Evolutionary conservation across 2,888 invertebrate species (phyloP), one percentile per base, ranked within the genome.

Genomic region (Taphrorychus bicolor): DNA sequence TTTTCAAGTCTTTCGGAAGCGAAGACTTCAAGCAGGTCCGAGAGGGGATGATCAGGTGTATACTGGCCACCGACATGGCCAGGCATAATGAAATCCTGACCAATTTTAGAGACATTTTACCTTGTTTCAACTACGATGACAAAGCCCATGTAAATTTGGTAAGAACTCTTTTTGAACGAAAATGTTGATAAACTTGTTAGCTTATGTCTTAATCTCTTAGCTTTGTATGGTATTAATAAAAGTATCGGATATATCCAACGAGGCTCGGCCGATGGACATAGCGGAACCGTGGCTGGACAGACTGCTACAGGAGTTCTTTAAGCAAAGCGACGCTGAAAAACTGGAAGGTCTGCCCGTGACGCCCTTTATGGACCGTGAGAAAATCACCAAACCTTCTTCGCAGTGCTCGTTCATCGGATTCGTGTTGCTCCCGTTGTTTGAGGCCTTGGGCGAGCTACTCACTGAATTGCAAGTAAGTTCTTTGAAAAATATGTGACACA

Each of bases 311-410:
- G 87, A 91, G 80, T 91, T 91, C 78, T 91, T 91, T 80, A 89
- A 90, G 74, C 91, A 91, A 81, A 91, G 91, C 80, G 93, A 93
- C 74, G 89, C 91, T 3, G 93, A 93, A 80, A 92, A 92, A 78
- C 84, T 90, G 22, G 92, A 92, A 81, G 93, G 93, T 7, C 84
- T 93, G 70, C 93, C 93, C 3, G 92, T 93, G 22, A 92, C 93
- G 21, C 92, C 93, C 0, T 93, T 93, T 79, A 93, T 93, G 93
- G 93, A 93, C 81, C 86, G 92, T 24, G 92, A 93, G 73, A 93
- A 92, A 82, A 91, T 93, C 60, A 92, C 92, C 67, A 93, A 92
- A 79, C 91, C 92, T 2, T 91, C 92, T 16, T 92, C 93, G 1
- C 93, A 93, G 80, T 91, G 91, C 78, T 91, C 91, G 59, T 93